Conservation (phyloP, 2,113 vertebrate species). For the Dromiciops gliroides region DNA sequence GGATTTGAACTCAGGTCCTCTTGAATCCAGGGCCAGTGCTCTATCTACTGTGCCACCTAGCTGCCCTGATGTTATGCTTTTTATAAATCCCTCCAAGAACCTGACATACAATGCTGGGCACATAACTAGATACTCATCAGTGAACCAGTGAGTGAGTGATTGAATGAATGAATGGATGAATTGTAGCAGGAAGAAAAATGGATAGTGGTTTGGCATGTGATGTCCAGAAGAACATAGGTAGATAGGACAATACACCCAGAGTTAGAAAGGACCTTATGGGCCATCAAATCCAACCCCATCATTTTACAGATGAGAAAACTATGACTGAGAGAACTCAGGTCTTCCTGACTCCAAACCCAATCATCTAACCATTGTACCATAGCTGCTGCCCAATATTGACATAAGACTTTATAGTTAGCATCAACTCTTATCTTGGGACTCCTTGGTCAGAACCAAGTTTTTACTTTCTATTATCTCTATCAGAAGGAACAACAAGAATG, state of each 20-base stretch:
- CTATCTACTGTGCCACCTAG: no score
- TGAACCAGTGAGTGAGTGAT: background rate
- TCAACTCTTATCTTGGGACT: background rate
- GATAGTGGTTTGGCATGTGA: background rate
- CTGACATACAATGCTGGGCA: background rate
- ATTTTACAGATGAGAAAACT: background rate
- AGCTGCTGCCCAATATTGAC: background rate
- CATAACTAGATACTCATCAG: background rate
- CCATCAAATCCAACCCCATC: background rate
- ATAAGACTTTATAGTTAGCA: background rate
- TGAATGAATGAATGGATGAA: background rate
- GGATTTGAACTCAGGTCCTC: no score
- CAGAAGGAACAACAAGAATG: background rate
- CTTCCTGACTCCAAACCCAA: background rate
- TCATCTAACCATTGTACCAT: background rate
- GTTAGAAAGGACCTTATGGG: background rate
- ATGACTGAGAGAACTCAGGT: background rate
- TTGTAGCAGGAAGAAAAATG: background rate
- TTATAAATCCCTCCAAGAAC: background rate
- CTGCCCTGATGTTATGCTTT: constrained; percentile 12
- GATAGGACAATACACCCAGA: background rate
- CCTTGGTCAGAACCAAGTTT: background rate
- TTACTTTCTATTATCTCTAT: background rate
- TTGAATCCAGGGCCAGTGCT: no score
- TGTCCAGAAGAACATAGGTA: background rate